Evolutionary conservation across 1,140 invertebrate species (phyloP), one percentile per base, ranked within the genome.

Genomic region (Saxidomus purpurata): DNA sequence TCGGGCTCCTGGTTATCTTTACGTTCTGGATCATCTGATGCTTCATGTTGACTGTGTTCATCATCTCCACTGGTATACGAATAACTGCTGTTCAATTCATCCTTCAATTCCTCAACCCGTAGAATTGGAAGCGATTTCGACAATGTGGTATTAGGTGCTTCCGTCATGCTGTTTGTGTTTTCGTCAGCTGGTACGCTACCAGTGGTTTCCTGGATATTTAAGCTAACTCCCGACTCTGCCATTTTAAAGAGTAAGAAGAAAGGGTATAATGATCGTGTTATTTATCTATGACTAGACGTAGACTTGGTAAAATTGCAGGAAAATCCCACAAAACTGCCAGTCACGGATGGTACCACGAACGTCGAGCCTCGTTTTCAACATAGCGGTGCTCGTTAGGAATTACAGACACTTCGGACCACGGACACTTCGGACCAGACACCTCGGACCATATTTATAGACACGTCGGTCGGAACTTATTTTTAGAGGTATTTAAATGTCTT

Each of bases 11-110:
- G 49, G 52, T 86, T 88, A 28, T 80, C 63, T 47, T 79, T 77
- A 13, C 85, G 63, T 9, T 94, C 93, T 25, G 91, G 91, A 61
- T 95, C 93, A 83, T 93, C 92, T 47, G 92, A 92, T 25, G 87
- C 89, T 2, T 93, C 91, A 82, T 84, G 83, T 38, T 91, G 91
- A 71, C 92, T 92, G n/a, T 71, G 63, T 19, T 77, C 91, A 28
- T 95, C 95, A 69, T 95, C 92, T 47, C 95, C 94, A 89, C 93
- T 95, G 6, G 92, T 93, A 69, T 93, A 93, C 34, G 89, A 81
- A 31, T 91, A 90, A 67, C 88, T 90, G 47, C 89, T 90, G 61
- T 89, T 90, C 8, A 71, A 74, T 31, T 91, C 91, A 25, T 92
- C 93, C 81, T 93, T 93, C 15, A 95, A 69, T 71, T 93, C 82